Evolutionary conservation across 2,888 invertebrate genomes (phyloP).

Genomic region (Pyrochroa serraticornis): DNA sequence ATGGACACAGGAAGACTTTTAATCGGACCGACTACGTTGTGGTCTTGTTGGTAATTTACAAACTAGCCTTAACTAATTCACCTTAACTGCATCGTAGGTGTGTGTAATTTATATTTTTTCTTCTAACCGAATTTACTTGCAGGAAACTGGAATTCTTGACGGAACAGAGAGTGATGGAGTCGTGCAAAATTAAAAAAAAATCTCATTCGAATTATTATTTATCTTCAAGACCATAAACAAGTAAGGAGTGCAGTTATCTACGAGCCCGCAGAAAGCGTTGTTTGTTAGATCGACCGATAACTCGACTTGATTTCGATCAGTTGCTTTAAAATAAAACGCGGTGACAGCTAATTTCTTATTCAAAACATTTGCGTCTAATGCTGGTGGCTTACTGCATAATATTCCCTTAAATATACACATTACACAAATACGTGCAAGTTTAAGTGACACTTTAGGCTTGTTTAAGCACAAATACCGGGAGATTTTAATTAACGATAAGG

Average conservation of each 20-base stretch:
- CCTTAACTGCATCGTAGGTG: slow-evolving; percentile 13
- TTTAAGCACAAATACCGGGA: slow-evolving; percentile 49
- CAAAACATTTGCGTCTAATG: slow-evolving; percentile 40
- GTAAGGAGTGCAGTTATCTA: no score
- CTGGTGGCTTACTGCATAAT: slow-evolving; percentile 47
- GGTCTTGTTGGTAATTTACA: slow-evolving; percentile 29
- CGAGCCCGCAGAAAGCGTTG: no score
- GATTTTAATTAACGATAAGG: slow-evolving; percentile 54
- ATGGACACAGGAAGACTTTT: slow-evolving; percentile 6
- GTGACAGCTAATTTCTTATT: slow-evolving; percentile 39
- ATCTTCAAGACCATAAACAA: no score
- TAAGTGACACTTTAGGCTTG: slow-evolving; percentile 50
- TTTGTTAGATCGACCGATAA: no score
- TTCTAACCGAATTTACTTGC: no score
- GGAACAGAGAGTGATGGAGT: no score
- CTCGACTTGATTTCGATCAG: no score
- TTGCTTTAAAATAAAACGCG: slow-evolving; percentile 2
- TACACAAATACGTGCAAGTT: slow-evolving; percentile 49
- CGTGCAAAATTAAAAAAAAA: no score
- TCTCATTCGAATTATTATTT: no score
- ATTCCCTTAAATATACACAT: slow-evolving; percentile 49
- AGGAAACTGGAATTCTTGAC: no score
- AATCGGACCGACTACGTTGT: slow-evolving; percentile 20
- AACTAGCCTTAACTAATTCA: slow-evolving; percentile 28
- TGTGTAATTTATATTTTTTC: slow-evolving; percentile 1